Conservation (phyloP, 2,797 vertebrate genomes). For the Manis crassicaudata region DNA sequence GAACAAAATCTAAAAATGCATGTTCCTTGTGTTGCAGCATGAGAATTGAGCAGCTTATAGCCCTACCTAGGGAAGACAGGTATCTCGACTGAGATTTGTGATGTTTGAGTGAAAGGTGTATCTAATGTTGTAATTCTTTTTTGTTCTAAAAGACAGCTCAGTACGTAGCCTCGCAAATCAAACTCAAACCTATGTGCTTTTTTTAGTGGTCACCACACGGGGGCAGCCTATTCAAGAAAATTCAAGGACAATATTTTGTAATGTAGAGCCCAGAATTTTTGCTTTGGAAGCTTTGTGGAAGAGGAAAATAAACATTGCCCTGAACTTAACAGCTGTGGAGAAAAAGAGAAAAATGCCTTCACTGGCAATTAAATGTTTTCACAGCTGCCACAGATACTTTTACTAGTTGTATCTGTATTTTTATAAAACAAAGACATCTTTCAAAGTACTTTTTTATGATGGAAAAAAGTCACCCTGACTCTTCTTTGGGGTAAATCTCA, state of each 20-base stretch:
- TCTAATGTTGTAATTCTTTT: background rate
- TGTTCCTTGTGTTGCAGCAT: accelerated
- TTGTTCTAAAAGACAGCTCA: background rate
- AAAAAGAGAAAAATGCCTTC: conserved; percentile 68
- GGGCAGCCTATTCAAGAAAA: conserved; percentile 82
- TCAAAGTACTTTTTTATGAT: conserved; percentile 72
- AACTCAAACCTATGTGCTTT: background rate
- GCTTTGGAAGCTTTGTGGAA: background rate
- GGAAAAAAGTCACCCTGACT: conserved; percentile 58
- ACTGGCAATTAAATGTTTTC: conserved; percentile 81
- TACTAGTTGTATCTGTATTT: conserved; percentile 74
- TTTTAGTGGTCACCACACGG: conserved; percentile 72
- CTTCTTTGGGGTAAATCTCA: conserved; percentile 8
- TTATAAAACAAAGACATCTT: conserved; percentile 80
- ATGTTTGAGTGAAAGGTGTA: background rate
- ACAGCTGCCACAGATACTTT: conserved; percentile 82
- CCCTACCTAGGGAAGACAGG: background rate
- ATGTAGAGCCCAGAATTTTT: background rate
- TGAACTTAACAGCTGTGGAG: conserved; percentile 73
- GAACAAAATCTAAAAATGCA: background rate
- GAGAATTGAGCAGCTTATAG: background rate
- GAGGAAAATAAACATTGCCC: conserved; percentile 56
- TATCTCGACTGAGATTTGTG: background rate
- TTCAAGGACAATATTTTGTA: background rate
- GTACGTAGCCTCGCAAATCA: background rate